Evolutionary conservation across 2,113 vertebrate species (phyloP).

Genomic region (Platysternon megacephalum): DNA sequence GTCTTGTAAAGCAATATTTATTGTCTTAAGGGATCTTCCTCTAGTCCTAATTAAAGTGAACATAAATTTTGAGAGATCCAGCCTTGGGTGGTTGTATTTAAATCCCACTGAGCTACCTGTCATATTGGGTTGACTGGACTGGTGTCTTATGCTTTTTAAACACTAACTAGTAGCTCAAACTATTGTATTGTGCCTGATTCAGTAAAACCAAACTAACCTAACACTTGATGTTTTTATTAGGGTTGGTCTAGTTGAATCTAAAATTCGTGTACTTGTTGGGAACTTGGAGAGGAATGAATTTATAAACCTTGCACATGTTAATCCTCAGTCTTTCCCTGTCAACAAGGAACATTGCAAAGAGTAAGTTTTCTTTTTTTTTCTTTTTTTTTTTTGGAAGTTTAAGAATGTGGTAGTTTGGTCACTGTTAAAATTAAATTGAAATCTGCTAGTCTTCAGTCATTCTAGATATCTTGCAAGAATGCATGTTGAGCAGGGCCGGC

Average conservation of each 20-base stretch:
- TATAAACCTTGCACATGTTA: slow-evolving; percentile 95
- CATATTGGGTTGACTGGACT: neutral
- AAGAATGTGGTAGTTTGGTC: neutral
- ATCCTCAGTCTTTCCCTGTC: slow-evolving; percentile 94
- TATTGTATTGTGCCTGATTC: neutral
- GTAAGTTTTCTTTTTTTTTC: slow-evolving; percentile 80
- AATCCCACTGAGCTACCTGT: neutral
- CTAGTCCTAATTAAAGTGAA: neutral
- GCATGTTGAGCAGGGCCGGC: neutral
- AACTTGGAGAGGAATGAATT: slow-evolving; percentile 97
- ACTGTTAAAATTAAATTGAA: neutral
- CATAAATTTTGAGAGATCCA: neutral
- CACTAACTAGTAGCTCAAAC: neutral
- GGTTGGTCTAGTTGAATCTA: slow-evolving; percentile 97
- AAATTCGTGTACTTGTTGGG: slow-evolving; percentile 96
- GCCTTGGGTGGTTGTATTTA: neutral
- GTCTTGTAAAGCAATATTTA: neutral
- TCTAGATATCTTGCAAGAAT: neutral
- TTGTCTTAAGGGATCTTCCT: neutral
- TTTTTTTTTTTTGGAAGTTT: too few relatives aligned
- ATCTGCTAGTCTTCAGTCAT: neutral
- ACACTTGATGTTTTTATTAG: slow-evolving; percentile 70
- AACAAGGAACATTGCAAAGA: slow-evolving; percentile 85
- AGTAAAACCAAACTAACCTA: neutral
- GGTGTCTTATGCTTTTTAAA: neutral